These are phyloP conservation scores for Dipodomys ordii DNA, from an alignment of 2,113 vertebrate species.

Conservation along the genomic window DNA sequence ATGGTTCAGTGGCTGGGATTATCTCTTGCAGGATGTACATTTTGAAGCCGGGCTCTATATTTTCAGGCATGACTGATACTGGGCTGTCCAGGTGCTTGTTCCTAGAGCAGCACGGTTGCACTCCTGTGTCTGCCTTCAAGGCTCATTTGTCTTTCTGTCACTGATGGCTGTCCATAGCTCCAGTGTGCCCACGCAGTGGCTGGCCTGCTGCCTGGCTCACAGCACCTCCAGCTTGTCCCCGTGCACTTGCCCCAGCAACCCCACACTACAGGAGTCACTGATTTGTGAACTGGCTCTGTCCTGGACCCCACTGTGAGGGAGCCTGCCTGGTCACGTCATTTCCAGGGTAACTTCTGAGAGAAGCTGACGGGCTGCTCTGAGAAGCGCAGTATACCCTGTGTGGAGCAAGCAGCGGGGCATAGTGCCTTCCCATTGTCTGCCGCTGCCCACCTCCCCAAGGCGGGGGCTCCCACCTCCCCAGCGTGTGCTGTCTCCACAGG, in stretches of 20 bases:
- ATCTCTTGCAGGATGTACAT: not conserved
- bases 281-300: not conserved
- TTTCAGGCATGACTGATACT: rapidly evolving
- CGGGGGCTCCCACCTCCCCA: not conserved
- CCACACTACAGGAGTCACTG: not conserved
- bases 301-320: not conserved
- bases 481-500: not conserved
- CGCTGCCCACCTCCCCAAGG: not conserved
- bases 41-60: not conserved
- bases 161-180: not conserved
- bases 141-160: not conserved
- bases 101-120: not conserved
- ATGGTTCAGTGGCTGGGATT: not conserved
- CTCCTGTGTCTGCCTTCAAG: not conserved
- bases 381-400: not conserved
- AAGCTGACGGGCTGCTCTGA: conserved; percentile 7
- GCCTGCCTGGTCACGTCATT: not conserved
- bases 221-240: not conserved
- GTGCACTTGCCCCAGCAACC: not conserved
- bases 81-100: not conserved
- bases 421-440: not conserved
- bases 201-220: not conserved
- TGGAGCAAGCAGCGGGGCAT: not conserved
- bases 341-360: not conserved
- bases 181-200: not conserved